Evolutionary conservation across 1,140 invertebrate species (phyloP), one percentile per base, ranked within the genome.

Genomic region (Lasaia peninsularis): DNA sequence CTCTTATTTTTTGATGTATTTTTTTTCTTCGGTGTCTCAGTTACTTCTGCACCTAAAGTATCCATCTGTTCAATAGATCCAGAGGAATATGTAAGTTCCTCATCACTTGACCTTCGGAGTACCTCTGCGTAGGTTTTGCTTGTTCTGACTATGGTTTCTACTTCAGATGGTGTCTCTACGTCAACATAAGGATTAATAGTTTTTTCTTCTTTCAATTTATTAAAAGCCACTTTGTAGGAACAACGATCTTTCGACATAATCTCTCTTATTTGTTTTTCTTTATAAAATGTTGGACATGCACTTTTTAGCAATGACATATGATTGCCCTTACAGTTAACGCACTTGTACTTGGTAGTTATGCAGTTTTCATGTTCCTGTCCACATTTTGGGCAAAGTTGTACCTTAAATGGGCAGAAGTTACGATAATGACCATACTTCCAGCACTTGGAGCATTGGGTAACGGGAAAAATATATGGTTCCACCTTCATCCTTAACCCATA

Each of bases 401-500:
- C 48, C 0, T 21, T 32, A 12, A 14, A 49, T 1, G 58, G 52
- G 10, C 58, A 54, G 9, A 35, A 31, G 24, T 53, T 60, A 21
- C 16, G 16, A 9, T 31, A 53, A 21, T 60, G 58, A 9, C 58
- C 58, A n/a, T 53, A 34, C 20, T 54, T 60, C 51, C 60, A 62
- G 32, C 60, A 5, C n/a, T n/a, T n/a, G n/a, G n/a, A n/a, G n/a
- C n/a, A n/a, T 11, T 62, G 60, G 11, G 55, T 24, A 4, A 62
- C 60, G 6, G 55, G 60, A 40, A 58, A 62, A 28, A 52, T 35
- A 54, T 53, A 62, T 2, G 40, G 58, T 32, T 67, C 56, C 1
- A 70, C 64, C 16, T 52, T 62, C 12, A 63, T 56, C 34, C 50
- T 40, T 12, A 44, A 18, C 37, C 37, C 37, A 44, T 44, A 44